These are phyloP conservation scores for Xyrauchen texanus DNA, from an alignment of 2,113 vertebrate genomes.

Conservation along the genomic window DNA sequence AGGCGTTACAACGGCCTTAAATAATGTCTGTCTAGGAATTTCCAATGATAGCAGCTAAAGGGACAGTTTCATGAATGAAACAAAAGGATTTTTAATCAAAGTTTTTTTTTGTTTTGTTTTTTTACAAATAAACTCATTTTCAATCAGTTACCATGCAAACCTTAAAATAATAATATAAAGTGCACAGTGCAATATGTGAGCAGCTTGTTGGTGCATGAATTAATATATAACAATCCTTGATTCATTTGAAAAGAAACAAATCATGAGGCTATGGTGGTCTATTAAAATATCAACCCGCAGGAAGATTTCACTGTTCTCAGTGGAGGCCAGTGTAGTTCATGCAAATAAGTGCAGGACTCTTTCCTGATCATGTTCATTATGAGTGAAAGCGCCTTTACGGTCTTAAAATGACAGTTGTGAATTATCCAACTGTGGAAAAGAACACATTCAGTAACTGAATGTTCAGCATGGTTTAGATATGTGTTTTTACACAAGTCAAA, in stretches of 20 bases:
- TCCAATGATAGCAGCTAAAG: neutral
- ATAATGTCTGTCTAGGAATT: neutral
- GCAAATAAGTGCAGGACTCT: conserved; percentile 51
- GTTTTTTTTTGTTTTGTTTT: neutral
- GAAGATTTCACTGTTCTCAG: conserved; percentile 34
- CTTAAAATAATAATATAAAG: neutral
- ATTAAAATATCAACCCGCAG: conserved; percentile 38
- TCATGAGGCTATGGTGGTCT: conserved; percentile 20
- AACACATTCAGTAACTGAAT: conserved; percentile 54
- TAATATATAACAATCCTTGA: conserved; percentile 28
- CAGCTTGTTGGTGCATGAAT: neutral
- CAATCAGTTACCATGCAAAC: neutral
- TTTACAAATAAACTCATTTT: neutral
- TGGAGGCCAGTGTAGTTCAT: conserved; percentile 24
- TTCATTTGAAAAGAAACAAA: conserved; percentile 50
- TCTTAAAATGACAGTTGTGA: conserved; percentile 45
- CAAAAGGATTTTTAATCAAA: neutral
- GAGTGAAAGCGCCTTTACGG: conserved; percentile 51
- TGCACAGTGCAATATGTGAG: neutral
- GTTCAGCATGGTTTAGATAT: neutral
- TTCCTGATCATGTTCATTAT: conserved; percentile 50
- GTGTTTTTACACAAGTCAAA: conserved; percentile 30
- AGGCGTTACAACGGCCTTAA: neutral
- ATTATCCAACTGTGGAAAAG: conserved; percentile 33
- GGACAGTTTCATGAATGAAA: neutral